These are phyloP conservation scores for Pissodes strobi DNA, from an alignment of 1,140 invertebrate species.

Conservation along the genomic window DNA sequence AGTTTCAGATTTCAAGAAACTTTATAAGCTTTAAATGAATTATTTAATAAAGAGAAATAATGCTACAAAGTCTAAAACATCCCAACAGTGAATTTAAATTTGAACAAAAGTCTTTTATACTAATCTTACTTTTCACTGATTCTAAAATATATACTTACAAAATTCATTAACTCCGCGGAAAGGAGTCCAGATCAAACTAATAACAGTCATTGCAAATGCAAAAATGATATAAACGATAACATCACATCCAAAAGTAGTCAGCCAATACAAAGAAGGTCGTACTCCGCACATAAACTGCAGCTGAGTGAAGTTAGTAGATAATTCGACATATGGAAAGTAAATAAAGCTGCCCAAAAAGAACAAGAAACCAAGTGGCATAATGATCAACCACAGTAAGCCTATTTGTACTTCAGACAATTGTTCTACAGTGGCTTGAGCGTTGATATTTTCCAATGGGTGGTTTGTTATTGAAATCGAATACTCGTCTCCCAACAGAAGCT, in stretches of 20 bases:
- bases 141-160: constrained; percentile 28
- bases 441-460: constrained; percentile 60
- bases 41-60: no score
- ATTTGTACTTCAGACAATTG: constrained; percentile 38
- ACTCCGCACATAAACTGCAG: constrained; percentile 70
- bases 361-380: constrained; percentile 47
- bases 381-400: constrained; percentile 45
- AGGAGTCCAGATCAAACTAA: constrained; percentile 19
- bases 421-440: constrained; percentile 20
- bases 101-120: no score
- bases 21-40: no score
- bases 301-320: constrained; percentile 63
- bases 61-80: no score
- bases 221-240: constrained; percentile 39
- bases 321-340: constrained; percentile 59
- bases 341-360: constrained; percentile 55
- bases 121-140: neutral
- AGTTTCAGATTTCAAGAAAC: no score
- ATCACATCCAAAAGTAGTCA: constrained; percentile 63
- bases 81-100: no score
- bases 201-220: neutral
- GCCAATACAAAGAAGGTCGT: constrained; percentile 63
- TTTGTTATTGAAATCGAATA: constrained; percentile 65
- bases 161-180: constrained; percentile 30
- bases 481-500: constrained; percentile 51